phyloP scores from a whole-genome alignment of 2,888 invertebrate genomes.

The Sycophila texana region DNA sequence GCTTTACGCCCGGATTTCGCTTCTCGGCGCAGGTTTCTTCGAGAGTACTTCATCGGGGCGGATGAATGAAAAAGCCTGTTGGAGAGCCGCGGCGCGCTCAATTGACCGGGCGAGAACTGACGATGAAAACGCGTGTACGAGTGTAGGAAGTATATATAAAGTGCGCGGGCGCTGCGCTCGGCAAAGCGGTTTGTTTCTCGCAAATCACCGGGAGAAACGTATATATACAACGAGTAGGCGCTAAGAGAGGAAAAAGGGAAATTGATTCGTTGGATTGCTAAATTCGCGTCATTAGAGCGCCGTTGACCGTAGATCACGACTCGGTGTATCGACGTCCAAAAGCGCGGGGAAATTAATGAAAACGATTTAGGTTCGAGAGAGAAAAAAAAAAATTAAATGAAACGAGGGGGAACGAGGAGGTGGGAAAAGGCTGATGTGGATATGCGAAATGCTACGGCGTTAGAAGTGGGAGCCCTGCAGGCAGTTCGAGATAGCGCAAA shows the following conservation, averaged over 20 bases:
- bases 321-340: neutral
- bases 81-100: no score
- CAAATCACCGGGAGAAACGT: neutral
- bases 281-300: no score
- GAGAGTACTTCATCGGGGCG: neutral
- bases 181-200: neutral
- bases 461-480: conserved; percentile 31
- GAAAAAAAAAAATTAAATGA: neutral
- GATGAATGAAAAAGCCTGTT: neutral
- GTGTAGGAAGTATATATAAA: neutral
- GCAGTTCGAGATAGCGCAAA: conserved; percentile 62
- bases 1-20: neutral
- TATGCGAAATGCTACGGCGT: conserved; percentile 18
- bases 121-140: neutral
- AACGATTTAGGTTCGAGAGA: neutral
- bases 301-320: no score
- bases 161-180: neutral
- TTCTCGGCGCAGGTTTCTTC: neutral
- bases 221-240: neutral
- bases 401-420: conserved; percentile 26
- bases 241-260: neutral
- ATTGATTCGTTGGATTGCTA: neutral
- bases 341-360: neutral
- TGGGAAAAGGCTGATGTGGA: conserved; percentile 13
- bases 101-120: neutral